A percentile compares a stretch with the other conserved stretches of the same genome.
Conservation (phyloP, 2,888 invertebrate genomes). For the Stenchaetothrips biformis region DNA sequence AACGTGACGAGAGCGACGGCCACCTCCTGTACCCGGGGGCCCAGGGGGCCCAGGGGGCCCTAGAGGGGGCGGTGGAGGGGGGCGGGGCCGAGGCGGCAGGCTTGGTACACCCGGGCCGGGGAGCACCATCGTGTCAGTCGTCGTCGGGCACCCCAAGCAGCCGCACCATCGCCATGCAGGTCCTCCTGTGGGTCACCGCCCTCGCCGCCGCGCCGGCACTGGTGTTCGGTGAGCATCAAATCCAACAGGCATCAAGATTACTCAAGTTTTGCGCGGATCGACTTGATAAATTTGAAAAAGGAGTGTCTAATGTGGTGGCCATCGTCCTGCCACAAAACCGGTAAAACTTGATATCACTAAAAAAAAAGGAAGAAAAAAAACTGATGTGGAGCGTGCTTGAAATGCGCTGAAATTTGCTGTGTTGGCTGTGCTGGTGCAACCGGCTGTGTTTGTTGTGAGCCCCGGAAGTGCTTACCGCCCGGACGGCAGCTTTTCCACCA, state of each 20-base stretch:
- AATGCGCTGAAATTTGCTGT: no score
- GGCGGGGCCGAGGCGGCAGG: background rate
- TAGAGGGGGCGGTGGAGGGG: constrained; percentile 25
- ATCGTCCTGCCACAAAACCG: no score
- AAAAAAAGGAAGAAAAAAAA: no score
- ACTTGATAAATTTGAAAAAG: no score
- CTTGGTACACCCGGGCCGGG: constrained; percentile 3
- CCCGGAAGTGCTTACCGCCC: no score
- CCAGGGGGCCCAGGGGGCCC: background rate
- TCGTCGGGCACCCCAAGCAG: constrained; percentile 24
- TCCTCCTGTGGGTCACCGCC: background rate
- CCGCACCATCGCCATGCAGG: background rate
- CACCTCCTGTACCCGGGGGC: background rate
- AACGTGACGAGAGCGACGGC: background rate
- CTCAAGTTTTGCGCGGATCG: background rate
- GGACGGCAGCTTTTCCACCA: no score
- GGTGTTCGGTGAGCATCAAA: background rate
- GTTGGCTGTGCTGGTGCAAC: no score
- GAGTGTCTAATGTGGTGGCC: no score
- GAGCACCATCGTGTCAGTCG: constrained; percentile 15
- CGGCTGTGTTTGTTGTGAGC: no score
- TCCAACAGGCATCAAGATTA: background rate
- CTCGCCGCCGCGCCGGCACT: background rate
- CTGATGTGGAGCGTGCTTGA: no score
- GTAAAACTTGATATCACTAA: no score